Percentiles rank a stretch among this genome's conserved stretches.
phyloP scores from a whole-genome alignment of 2,888 invertebrate genomes.

The Noctuana brunneofusca region DNA sequence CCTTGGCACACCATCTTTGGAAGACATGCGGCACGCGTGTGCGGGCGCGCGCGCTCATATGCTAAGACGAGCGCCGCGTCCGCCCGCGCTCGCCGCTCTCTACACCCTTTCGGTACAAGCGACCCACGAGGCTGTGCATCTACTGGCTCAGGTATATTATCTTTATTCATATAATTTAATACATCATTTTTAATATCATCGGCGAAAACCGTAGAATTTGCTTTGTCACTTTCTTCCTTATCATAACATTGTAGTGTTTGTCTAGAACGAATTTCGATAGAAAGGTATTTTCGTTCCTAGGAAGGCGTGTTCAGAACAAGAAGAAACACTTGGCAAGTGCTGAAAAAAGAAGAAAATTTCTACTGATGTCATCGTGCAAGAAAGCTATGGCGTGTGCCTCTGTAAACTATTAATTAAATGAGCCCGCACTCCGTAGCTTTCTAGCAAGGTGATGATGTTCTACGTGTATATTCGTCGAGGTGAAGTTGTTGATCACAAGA shows the following conservation, averaged over 20 bases:
- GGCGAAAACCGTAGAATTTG: background rate
- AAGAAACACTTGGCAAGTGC: background rate
- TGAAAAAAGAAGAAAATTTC: slow-evolving; percentile 13
- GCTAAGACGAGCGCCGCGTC: slow-evolving; percentile 93
- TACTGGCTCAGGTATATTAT: slow-evolving; percentile 84
- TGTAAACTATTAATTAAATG: slow-evolving; percentile 23
- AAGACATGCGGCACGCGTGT: slow-evolving; percentile 98
- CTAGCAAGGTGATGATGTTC: slow-evolving; percentile 30
- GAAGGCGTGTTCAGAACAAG: background rate
- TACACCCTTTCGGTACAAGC: slow-evolving; percentile 96
- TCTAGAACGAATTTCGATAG: too few relatives aligned
- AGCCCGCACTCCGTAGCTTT: slow-evolving; percentile 35
- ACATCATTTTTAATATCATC: background rate
- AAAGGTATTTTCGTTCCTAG: background rate
- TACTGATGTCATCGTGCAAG: slow-evolving; percentile 20
- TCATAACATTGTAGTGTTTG: too few relatives aligned
- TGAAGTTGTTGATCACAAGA: background rate
- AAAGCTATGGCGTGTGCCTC: slow-evolving; percentile 35
- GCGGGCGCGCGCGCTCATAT: slow-evolving; percentile 97
- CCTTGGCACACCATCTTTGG: slow-evolving; percentile 96
- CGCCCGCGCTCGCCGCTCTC: slow-evolving; percentile 93
- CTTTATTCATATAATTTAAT: background rate
- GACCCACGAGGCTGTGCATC: slow-evolving; percentile 98
- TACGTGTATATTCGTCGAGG: too few relatives aligned
- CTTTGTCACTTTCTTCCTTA: background rate